phyloP scores from a whole-genome alignment of 2,113 vertebrate genomes.

The Ptyas mucosa region DNA sequence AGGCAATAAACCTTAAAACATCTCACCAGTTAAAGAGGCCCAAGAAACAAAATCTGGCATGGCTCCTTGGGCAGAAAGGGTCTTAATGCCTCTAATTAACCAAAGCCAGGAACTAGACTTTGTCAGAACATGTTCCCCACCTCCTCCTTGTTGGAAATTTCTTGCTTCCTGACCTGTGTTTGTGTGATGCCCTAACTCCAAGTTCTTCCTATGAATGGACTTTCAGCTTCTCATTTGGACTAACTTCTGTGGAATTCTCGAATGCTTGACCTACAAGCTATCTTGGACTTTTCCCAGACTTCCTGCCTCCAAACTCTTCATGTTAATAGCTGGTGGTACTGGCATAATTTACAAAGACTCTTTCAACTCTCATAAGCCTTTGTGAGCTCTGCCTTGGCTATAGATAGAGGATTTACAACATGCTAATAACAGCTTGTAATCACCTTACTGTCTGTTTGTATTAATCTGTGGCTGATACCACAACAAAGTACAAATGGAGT shows the following conservation, averaged over 20 bases:
- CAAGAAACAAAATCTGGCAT: not conserved
- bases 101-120: not conserved
- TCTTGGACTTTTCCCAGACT: not conserved
- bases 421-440: not conserved
- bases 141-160: not conserved
- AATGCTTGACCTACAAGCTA: not conserved
- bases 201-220: not conserved
- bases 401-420: not conserved
- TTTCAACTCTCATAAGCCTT: not conserved
- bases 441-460: not conserved
- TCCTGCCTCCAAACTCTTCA: not conserved
- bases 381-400: not conserved
- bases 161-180: not conserved
- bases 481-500: not conserved
- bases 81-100: not conserved
- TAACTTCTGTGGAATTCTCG: not conserved
- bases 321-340: not conserved
- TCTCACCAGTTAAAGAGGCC: not conserved
- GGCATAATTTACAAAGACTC: not conserved
- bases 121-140: not conserved
- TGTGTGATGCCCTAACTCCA: not conserved
- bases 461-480: not conserved
- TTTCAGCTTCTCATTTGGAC: not conserved
- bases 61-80: not conserved
- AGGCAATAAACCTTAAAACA: not conserved